Base-by-base conservation (phyloP, 2,113 vertebrate species). In the Oceanites oceanicus region DNA sequence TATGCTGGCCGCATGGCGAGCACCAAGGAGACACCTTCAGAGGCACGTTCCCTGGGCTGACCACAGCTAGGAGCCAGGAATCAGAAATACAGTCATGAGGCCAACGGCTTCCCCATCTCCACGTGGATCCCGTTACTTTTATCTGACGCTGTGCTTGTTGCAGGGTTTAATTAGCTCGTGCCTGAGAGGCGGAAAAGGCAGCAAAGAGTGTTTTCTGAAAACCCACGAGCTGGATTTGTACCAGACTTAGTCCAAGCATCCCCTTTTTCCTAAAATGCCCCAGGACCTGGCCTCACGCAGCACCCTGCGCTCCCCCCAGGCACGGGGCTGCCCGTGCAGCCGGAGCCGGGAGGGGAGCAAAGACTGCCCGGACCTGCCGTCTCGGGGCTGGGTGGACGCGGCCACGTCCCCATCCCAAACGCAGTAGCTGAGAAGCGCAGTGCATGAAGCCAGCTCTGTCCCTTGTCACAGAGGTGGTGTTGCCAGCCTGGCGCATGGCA, bases 101-200 rank as follows among this genome's bases (percentile, higher is more conserved):
- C 71, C 79, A 18, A 3, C 74, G 67, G 63, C 62, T 93, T 82
- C 75, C 34, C 61, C 65, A 17, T n/a, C 70, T 38, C 73, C 84
- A 59, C 11, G 5, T 62, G 40, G 38, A 68, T 76, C 58, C 80
- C 0, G 8, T 66, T 23, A 27, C 45, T 76, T 92, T 52, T 42
- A 76, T 85, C 91, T 3, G 3, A 63, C 0, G 9, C 47, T 1
- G 5, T 2, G 45, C 50, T 82, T 5, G 0, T 29, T 36, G 72
- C 25, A 23, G 63, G 47, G 38, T 82, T 85, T 78, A 49, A 91
- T 96, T 61, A 68, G 34, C 66, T 87, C 59, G 2, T n/a, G 38
- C 15, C 40, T 44, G 44, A 47, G 42, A 50, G 55, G 63, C 0
- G 1, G 88, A 22, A 79, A 79, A 72, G 44, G 44, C 52, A 53